These are phyloP conservation scores for Xyrichtys novacula DNA, from an alignment of 2,797 vertebrate genomes.

Conservation along the genomic window DNA sequence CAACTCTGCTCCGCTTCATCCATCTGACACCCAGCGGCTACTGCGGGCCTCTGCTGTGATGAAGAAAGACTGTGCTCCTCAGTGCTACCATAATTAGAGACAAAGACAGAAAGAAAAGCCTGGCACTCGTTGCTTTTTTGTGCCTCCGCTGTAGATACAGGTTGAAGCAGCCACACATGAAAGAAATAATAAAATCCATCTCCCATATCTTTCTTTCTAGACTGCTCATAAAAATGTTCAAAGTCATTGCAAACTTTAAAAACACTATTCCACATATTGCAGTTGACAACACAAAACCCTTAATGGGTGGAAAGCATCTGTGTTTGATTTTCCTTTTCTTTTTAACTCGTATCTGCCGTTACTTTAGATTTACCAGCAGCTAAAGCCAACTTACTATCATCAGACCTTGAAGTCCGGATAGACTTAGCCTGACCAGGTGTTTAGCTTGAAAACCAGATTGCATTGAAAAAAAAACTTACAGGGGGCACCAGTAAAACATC, in stretches of 20 bases:
- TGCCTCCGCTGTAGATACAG: constrained; percentile 49
- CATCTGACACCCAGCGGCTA: constrained; percentile 71
- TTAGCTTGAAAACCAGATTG: constrained; percentile 23
- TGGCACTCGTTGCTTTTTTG: constrained; percentile 42
- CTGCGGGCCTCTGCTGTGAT: constrained; percentile 57
- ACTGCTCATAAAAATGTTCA: constrained; percentile 60
- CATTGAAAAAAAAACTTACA: constrained; percentile 3
- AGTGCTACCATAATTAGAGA: constrained; percentile 66
- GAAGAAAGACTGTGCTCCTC: constrained; percentile 58
- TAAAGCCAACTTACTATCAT: constrained; percentile 33
- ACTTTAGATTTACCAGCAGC: constrained; percentile 51
- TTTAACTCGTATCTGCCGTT: constrained; percentile 38
- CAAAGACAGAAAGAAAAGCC: constrained; percentile 52
- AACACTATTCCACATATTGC: constrained; percentile 50
- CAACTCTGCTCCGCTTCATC: constrained; percentile 36
- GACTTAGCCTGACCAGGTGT: constrained; percentile 7
- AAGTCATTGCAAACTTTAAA: constrained; percentile 65
- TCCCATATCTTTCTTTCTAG: constrained; percentile 49
- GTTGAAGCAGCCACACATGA: constrained; percentile 55
- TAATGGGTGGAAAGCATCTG: constrained; percentile 52
- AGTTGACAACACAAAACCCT: constrained; percentile 56
- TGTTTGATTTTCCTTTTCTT: constrained; percentile 53
- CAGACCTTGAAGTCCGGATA: constrained; percentile 5
- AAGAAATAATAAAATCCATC: constrained; percentile 63
- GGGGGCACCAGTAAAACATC: not conserved